A percentile compares a stretch with the other conserved stretches of the same genome.
Evolutionary conservation across 2,888 invertebrate genomes (phyloP).

Genomic region (Neoascia interrupta): DNA sequence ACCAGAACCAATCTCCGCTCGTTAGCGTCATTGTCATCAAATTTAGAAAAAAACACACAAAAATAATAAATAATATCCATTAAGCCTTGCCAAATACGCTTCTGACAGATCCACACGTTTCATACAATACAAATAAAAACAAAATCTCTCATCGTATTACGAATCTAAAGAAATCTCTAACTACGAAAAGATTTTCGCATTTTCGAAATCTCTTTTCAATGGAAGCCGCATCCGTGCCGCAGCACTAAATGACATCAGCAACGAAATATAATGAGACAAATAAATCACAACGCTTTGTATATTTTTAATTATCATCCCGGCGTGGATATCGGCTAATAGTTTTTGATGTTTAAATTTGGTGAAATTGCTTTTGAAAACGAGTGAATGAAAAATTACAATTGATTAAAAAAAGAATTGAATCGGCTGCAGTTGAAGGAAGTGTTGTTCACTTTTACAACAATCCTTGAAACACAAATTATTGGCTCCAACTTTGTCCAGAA

Average conservation of each 20-base stretch:
- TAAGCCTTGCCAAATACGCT: no score
- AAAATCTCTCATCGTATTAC: slow-evolving; percentile 3
- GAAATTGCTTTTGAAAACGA: no score
- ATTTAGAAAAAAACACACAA: not conserved
- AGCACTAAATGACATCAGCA: slow-evolving; percentile 39
- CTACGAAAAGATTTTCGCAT: slow-evolving; percentile 5
- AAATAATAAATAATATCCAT: slow-evolving; percentile 22
- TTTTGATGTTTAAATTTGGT: no score
- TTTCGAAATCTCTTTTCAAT: slow-evolving; percentile 6
- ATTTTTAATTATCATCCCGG: not conserved
- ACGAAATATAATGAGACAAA: slow-evolving; percentile 17
- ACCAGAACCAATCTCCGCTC: no score
- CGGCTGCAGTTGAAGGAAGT: no score
- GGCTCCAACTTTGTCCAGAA: no score
- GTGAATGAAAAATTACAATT: no score
- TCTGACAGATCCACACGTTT: slow-evolving; percentile 12
- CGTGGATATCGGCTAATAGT: not conserved
- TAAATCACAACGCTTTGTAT: slow-evolving; percentile 25
- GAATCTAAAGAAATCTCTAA: slow-evolving; percentile 11
- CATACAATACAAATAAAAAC: slow-evolving; percentile 3
- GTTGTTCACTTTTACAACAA: no score
- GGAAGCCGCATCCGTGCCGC: no score
- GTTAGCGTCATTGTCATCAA: slow-evolving; percentile 13
- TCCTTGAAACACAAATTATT: no score
- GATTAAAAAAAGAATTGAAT: no score